Evolutionary conservation across 1,140 invertebrate species (phyloP), one percentile per base, ranked within the genome.

Genomic region (Drosophila littoralis): DNA sequence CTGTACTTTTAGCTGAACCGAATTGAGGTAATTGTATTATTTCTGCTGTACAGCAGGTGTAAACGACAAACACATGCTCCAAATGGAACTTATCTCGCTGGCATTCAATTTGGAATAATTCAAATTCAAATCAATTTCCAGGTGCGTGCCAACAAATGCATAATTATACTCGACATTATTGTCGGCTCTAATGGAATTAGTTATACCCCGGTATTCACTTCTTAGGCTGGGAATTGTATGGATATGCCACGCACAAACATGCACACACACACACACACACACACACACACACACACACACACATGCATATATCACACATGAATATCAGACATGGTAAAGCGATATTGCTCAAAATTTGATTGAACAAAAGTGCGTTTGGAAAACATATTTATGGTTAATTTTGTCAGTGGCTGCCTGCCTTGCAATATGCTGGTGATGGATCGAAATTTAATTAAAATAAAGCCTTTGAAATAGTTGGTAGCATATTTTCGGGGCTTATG

Each of bases 111-210:
- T 46, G 28, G 13, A n/a, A 35, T 22, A 40, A 43, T 43, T 40
- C 46, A 32, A 40, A 43, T 43, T 40, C 46, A 32, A 50, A 69
- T 50, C 55, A 59, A 46, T 33, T 58, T 58, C 22, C n/a, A 32
- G 43, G n/a, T 13, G 36, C 54, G 15, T 9, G 42, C 22, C 40
- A 6, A 1, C 38, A 42, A 38, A 22, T 45, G 36, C 67, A 36
- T 54, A 45, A 63, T 70, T 45, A 45, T 32, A n/a, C 38, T 15
- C 15, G 45, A 33, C 28, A 33, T 51, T 69, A 52, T 69, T 52
- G 7, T 45, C 7, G 17, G 17, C 32, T 38, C 4, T 12, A 54
- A 63, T 63, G 45, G 12, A 54, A 63, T 70, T 48, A 46, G 51
- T 52, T 45, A 46, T 8, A 22, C 7, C 1, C 32, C 42, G 32